Evolutionary conservation across 2,888 invertebrate species (phyloP).

Genomic region (Macaria liturata): DNA sequence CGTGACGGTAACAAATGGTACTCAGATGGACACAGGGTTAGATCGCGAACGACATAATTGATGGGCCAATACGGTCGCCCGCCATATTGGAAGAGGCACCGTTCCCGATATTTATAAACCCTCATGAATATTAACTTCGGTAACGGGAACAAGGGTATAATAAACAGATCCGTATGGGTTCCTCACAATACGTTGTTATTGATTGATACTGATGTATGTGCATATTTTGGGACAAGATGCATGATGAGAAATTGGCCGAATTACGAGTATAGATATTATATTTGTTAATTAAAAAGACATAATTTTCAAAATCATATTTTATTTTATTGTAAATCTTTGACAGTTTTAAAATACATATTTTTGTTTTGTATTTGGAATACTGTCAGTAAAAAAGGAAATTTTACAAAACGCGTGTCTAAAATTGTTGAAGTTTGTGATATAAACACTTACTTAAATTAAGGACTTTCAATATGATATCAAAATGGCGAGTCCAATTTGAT

Average conservation of each 20-base stretch:
- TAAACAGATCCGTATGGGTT: conserved; percentile 27
- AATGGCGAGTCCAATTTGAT: too few relatives aligned
- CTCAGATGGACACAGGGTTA: conserved; percentile 72
- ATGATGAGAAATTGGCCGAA: conserved; percentile 15
- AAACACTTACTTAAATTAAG: too few relatives aligned
- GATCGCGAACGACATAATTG: conserved; percentile 73
- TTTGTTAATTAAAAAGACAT: conserved; percentile 1
- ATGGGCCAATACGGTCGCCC: conserved; percentile 58
- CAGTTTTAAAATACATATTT: too few relatives aligned
- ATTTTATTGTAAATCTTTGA: too few relatives aligned
- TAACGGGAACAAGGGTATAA: conserved; percentile 34
- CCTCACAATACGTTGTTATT: conserved; percentile 26
- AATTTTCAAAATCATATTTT: too few relatives aligned
- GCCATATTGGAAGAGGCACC: conserved; percentile 50
- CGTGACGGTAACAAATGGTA: conserved; percentile 70
- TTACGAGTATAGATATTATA: conserved; percentile 11
- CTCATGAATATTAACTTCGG: conserved; percentile 48
- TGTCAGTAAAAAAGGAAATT: too few relatives aligned
- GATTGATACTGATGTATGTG: conserved; percentile 24
- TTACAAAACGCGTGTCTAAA: too few relatives aligned
- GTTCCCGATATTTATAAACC: conserved; percentile 44
- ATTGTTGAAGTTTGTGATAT: too few relatives aligned
- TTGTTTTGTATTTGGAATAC: too few relatives aligned
- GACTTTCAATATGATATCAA: too few relatives aligned
- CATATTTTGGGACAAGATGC: conserved; percentile 24